Base-by-base conservation (phyloP, 2,888 invertebrate species). In the Cistogaster globosa region DNA sequence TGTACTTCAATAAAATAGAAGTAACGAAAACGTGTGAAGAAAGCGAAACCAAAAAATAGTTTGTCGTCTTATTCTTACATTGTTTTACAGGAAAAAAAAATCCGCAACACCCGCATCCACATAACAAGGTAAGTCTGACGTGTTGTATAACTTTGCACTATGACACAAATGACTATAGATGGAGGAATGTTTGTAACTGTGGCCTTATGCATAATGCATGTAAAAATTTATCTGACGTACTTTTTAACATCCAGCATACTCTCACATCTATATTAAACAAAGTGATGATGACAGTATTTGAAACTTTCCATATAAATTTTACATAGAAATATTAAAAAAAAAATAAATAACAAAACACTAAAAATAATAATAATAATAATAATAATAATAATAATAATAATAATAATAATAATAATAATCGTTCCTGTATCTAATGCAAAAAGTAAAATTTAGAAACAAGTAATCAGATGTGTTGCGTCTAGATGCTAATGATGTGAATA, bases 141-240 rank as follows among this genome's bases (percentile, higher is more conserved):
- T 86, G 79, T 79, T 76, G 80, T 80, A 83, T 83, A 76, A 86
- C 32, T 79, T 83, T 83, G 71, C 69, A 62, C 45, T 26, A 58
- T 80, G 75, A 16, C 45, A 84, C 48, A 63, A 20, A 32, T 60
- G 62, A 60, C 58, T 69, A 32, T 32, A 32, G 32, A 32, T 32
- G 32, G 8, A 32, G 32, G 8, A 32, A 32, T 32, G 6, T 32
- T 3, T 32, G 32, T 32, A 7, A 1, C 9, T 53, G 18, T 53
- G 18, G 20, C 20, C 1, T 14, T 18, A 9, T 11, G 8, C 16
- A 18, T 18, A 18, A 53, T n/a, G 18, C 7, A 18, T 18, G 6
- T 18, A 1, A 20, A 18, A 1, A 18, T 8, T 53, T 53, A 0
- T 53, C 6, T 18, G 51, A 18, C 51, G 9, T 20, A 53, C 20